A percentile compares a stretch with the other conserved stretches of the same genome.
These are phyloP conservation scores for Pterophyllum scalare DNA, from an alignment of 2,113 vertebrate genomes.

Conservation along the genomic window DNA sequence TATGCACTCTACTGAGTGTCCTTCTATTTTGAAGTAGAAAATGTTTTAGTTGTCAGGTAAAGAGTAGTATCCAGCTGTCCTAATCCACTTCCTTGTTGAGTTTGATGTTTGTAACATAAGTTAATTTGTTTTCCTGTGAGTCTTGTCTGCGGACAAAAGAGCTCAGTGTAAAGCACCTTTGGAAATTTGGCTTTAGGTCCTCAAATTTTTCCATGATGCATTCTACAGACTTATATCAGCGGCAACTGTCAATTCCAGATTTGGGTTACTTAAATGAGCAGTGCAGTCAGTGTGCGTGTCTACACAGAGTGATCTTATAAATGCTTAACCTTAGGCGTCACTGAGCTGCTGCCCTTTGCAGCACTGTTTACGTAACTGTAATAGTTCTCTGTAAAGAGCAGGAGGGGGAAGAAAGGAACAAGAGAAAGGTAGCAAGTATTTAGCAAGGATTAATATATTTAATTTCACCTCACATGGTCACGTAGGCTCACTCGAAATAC, in stretches of 20 bases:
- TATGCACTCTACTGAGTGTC: too few species aligned
- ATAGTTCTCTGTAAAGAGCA: slow-evolving; percentile 23
- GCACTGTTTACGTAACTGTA: slow-evolving; percentile 52
- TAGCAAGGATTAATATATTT: slow-evolving; percentile 18
- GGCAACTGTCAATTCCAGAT: slow-evolving; percentile 32
- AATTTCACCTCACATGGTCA: slow-evolving; percentile 11
- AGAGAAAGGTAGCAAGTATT: slow-evolving; percentile 2
- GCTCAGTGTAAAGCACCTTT: slow-evolving; percentile 23
- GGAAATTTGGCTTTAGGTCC: slow-evolving; percentile 24
- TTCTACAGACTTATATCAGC: slow-evolving; percentile 3
- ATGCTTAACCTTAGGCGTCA: slow-evolving; percentile 59
- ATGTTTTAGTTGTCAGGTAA: background rate
- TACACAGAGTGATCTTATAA: slow-evolving; percentile 63
- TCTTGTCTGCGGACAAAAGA: slow-evolving; percentile 15
- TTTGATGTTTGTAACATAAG: background rate
- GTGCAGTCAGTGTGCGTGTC: slow-evolving; percentile 44
- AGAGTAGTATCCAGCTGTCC: background rate
- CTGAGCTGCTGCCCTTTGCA: slow-evolving; percentile 45
- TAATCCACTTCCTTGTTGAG: background rate
- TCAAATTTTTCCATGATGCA: slow-evolving; percentile 48
- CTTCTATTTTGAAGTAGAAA: background rate
- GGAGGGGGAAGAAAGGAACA: background rate
- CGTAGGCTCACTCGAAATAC: slow-evolving; percentile 15
- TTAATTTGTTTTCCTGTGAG: background rate
- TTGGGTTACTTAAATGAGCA: slow-evolving; percentile 19